Conservation (phyloP, 2,113 vertebrate species). For the Uria lomvia region DNA sequence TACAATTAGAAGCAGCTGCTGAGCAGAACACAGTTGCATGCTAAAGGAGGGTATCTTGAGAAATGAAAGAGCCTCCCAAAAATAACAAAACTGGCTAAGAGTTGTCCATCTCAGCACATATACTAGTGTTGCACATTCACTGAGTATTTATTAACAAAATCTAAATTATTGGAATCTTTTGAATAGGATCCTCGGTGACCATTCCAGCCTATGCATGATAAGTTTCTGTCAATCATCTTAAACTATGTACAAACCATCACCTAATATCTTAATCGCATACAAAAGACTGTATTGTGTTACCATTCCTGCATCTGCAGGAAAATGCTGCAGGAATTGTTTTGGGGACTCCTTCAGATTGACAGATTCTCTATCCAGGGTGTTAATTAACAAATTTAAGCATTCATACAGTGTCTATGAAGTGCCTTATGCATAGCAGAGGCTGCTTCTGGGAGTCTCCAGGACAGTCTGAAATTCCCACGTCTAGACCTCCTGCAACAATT, state of each 20-base stretch:
- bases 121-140: background rate
- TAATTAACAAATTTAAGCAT: background rate
- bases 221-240: background rate
- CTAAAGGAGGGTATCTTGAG: background rate
- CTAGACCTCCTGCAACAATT: background rate
- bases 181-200: background rate
- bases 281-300: background rate
- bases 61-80: background rate
- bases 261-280: background rate
- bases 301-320: background rate
- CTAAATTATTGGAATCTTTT: background rate
- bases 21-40: background rate
- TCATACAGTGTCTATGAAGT: background rate
- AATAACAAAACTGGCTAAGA: background rate
- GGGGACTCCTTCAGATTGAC: background rate
- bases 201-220: background rate
- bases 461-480: background rate
- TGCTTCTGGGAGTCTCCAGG: background rate
- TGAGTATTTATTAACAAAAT: background rate
- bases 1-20: background rate
- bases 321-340: background rate
- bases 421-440: background rate
- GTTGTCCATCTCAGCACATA: background rate
- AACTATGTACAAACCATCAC: background rate
- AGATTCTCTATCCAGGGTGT: background rate